Evolutionary conservation across 1,140 invertebrate genomes (phyloP).

Genomic region (Pseudachorutes palmiensis): DNA sequence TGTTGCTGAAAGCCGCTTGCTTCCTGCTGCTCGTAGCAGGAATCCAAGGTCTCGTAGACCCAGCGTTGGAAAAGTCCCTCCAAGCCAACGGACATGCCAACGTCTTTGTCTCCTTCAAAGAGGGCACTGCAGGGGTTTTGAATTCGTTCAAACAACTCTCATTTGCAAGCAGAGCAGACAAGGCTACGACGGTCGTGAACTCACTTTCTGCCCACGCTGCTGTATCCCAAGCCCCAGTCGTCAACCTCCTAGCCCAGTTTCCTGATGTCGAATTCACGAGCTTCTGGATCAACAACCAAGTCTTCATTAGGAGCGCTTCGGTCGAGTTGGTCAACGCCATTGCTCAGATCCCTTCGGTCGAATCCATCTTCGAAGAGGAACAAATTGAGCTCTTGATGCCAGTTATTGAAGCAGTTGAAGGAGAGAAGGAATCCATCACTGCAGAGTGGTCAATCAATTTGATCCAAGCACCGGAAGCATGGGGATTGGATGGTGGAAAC

Average conservation of each 20-base stretch:
- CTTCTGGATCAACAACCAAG: neutral
- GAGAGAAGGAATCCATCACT: neutral
- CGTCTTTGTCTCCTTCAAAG: neutral
- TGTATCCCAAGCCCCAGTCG: neutral
- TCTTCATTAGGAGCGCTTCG: neutral
- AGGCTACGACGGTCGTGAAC: neutral
- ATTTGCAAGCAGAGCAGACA: neutral
- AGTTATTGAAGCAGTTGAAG: neutral
- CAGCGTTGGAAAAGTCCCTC: too few relatives aligned
- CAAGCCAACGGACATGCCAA: neutral
- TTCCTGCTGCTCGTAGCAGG: too few relatives aligned
- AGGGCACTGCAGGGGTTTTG: neutral
- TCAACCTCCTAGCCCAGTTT: neutral
- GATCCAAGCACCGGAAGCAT: conserved; percentile 5
- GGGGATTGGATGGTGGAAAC: conserved; percentile 9
- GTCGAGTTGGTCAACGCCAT: neutral
- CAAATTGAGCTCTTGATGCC: neutral
- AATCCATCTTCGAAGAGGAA: neutral
- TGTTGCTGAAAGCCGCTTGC: too few relatives aligned
- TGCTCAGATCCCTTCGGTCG: neutral
- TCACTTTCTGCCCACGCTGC: neutral
- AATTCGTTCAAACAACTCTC: neutral
- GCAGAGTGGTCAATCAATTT: conserved; percentile 13
- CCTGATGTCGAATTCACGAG: neutral
- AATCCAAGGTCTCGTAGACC: too few relatives aligned